Evolutionary conservation across 2,797 vertebrate species (phyloP), one percentile per base, ranked within the genome.

Genomic region (Emydoidea blandingii): DNA sequence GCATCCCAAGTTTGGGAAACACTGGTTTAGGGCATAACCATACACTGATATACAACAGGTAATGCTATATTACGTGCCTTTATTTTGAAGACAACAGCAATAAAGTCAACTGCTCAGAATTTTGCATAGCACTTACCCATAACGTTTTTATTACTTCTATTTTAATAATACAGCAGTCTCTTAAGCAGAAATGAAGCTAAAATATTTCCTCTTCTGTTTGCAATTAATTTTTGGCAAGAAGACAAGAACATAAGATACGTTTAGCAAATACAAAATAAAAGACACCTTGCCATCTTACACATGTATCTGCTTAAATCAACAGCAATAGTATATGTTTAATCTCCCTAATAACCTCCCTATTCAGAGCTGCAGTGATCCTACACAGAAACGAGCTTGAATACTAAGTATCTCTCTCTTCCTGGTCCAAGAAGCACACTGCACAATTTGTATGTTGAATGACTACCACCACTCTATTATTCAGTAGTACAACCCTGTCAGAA

Each of bases 361-460:
- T 34, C 52, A 1, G 16, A 65, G 3, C 34, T 0, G n/a, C 82
- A 5, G 0, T 0, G 37, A 68, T 1, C 11, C 4, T 0, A 9
- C 34, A 0, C 2, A 0, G 31, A 0, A 7, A 49, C 57, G 5
- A 74, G 25, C 82, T 10, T 2, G 62, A 85, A 54, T 0, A 49
- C 25, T 34, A 18, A 31, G 41, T 31, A 53, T 47, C 27, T 10
- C 25, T 47, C 59, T 65, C 82, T 49, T 52, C 59, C 59, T 50
- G 5, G 8, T 16, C 14, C 8, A 16, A 14, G 12, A 10, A 52
- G 47, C 81, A 65, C 57, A 25, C 21, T 19, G 0, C 27, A 8
- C 74, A 3, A 1, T 50, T 1, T 4, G 79, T 1, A 37, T 1
- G 1, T 3, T 1, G 5, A 76, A 10, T 0, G 0, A 4, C 4